A percentile compares a stretch with the other conserved stretches of the same genome.
Conservation (phyloP, 2,113 vertebrate species). For the Rutilus rutilus region DNA sequence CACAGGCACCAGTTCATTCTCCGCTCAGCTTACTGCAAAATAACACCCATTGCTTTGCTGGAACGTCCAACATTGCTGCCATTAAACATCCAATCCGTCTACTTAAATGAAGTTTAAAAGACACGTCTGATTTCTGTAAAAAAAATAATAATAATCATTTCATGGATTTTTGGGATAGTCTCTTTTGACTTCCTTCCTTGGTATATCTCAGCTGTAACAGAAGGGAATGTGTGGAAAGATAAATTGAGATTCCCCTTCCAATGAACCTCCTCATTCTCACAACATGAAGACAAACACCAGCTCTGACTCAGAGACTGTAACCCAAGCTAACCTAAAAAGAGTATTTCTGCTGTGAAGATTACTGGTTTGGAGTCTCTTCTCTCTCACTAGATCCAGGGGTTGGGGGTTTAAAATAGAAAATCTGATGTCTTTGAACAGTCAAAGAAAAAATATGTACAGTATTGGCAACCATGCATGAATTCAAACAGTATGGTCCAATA, state of each 20-base stretch:
- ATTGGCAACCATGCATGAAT: neutral
- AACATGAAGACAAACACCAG: constrained; percentile 39
- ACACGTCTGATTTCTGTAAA: neutral
- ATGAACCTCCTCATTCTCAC: constrained; percentile 3
- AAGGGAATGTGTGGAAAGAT: constrained; percentile 47
- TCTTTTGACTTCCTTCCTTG: constrained; percentile 20
- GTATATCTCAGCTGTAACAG: constrained; percentile 39
- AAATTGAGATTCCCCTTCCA: constrained; percentile 49
- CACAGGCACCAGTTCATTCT: neutral
- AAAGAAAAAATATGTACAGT: neutral
- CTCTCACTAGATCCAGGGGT: neutral
- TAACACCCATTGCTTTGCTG: constrained; percentile 6
- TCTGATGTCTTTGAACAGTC: neutral
- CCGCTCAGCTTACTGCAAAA: constrained; percentile 1
- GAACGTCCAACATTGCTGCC: neutral
- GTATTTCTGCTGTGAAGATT: constrained; percentile 2
- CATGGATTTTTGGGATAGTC: neutral
- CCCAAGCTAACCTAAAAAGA: constrained; percentile 8
- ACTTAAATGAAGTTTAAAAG: neutral
- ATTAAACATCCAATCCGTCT: constrained; percentile 3
- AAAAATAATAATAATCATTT: neutral
- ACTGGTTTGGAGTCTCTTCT: neutral
- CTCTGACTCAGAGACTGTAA: constrained; percentile 36
- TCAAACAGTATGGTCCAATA: neutral
- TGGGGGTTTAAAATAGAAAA: neutral